Evolutionary conservation across 53 echinoderm and acorn worm genomes (phyloP), one percentile per base, ranked within the genome.

Genomic region (Crossaster papposus): DNA sequence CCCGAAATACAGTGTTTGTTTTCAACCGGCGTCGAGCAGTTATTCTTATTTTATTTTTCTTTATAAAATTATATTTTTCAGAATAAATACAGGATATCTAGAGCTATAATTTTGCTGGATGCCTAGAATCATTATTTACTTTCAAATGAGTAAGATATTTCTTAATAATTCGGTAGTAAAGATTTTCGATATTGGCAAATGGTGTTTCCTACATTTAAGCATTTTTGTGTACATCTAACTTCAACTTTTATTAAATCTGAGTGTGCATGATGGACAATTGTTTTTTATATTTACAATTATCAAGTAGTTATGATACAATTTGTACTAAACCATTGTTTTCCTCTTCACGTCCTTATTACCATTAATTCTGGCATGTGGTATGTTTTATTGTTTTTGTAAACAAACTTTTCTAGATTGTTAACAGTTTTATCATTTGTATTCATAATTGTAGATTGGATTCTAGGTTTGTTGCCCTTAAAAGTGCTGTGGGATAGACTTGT

Each of bases 241-340:
- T 23, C 15, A 23, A 3, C 0, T 9, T 68, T 68, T 68, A 14
- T 18, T 15, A 58, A 58, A 58, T 58, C 15, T 58, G 15, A 58
- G 58, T 17, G 17, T 58, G 58, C 58, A 0, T 28, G 10, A 68
- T 28, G 68, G 23, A 62, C 17, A 62, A 11, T 4, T 26, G n/a
- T 65, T 2, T 20, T 68, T 68, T 68, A 68, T 68, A 26, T 4
- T 26, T 18, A 68, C 26, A 65, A n/a, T 68, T n/a, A 26, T 20
- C 24, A 68, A 26, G 3, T 24, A 68, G 11, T 68, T 23, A 68
- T 26, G 3, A 68, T 68, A 26, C 28, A 26, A 26, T 23, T 26
- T 68, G 68, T 68, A 68, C 68, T 68, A 68, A 68, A 68, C 28
- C 68, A 68, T 68, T 68, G 28, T n/a, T 68, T 68, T 26, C 24